These are phyloP conservation scores for Myathropa florea DNA, from an alignment of 2,888 invertebrate species.

Conservation along the genomic window DNA sequence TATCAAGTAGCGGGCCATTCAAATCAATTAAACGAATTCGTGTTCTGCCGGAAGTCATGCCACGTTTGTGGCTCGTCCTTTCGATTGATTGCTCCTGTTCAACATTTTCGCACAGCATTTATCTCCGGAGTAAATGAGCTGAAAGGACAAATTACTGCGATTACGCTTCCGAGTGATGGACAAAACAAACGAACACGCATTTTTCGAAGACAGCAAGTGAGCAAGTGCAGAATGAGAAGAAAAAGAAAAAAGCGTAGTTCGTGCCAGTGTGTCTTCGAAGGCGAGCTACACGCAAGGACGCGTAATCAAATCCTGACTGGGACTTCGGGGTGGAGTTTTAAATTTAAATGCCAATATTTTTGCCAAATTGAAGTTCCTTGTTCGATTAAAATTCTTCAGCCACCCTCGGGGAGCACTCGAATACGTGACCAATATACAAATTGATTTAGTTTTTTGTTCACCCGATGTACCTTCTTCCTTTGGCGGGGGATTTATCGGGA, in stretches of 20 bases:
- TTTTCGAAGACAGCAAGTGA: conserved; percentile 10
- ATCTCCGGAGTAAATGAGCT: conserved; percentile 56
- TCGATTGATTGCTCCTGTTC: conserved; percentile 56
- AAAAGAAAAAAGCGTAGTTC: too few relatives aligned
- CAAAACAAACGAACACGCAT: conserved; percentile 53
- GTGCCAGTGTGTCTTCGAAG: neutral
- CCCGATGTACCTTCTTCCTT: neutral
- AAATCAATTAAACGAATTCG: conserved; percentile 63
- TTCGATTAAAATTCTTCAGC: conserved; percentile 66
- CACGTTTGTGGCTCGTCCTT: conserved; percentile 36
- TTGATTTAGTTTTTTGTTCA: conserved; percentile 35
- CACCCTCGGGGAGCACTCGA: conserved; percentile 19
- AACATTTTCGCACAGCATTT: conserved; percentile 68
- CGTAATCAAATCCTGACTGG: conserved; percentile 33
- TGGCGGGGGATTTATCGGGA: conserved; percentile 23
- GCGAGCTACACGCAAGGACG: neutral
- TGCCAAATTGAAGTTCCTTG: conserved; percentile 61
- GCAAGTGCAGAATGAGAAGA: neutral
- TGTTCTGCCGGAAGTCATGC: conserved; percentile 26
- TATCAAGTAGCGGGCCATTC: conserved; percentile 30
- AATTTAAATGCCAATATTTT: conserved; percentile 69
- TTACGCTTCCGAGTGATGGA: conserved; percentile 55
- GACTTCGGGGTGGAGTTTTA: conserved; percentile 4
- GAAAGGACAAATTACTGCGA: conserved; percentile 64
- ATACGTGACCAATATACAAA: conserved; percentile 70